Evolutionary conservation across 2,888 invertebrate species (phyloP).

Genomic region (Stomorhina lunata): DNA sequence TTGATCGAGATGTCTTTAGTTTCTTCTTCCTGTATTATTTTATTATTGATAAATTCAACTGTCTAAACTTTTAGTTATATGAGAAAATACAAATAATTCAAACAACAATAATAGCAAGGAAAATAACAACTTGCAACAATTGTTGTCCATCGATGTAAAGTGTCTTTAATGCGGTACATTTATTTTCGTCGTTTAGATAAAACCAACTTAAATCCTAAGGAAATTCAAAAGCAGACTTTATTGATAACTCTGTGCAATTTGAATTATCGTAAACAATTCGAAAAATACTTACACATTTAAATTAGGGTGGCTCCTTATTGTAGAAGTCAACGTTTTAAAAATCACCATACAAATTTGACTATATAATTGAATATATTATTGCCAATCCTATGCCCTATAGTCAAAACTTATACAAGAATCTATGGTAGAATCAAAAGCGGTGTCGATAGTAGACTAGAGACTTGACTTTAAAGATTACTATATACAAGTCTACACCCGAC

Average conservation of each 20-base stretch:
- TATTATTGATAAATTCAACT: conserved; percentile 42
- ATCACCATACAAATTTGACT: too few relatives aligned
- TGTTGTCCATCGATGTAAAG: conserved; percentile 15
- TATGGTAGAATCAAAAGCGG: too few relatives aligned
- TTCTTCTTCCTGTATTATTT: neutral
- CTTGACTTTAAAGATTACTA: too few relatives aligned
- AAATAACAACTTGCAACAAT: conserved; percentile 19
- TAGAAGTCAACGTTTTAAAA: too few relatives aligned
- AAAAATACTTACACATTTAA: neutral
- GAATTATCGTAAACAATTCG: conserved; percentile 28
- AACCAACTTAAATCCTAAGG: neutral
- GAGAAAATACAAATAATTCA: conserved; percentile 6
- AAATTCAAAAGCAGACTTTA: conserved; percentile 42
- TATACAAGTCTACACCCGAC: too few relatives aligned
- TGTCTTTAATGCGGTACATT: conserved; percentile 9
- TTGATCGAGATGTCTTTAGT: neutral
- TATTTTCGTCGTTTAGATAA: conserved; percentile 32
- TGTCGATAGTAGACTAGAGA: too few relatives aligned
- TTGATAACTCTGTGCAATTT: conserved; percentile 13
- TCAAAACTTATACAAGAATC: too few relatives aligned
- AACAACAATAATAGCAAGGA: neutral
- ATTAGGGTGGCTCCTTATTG: too few relatives aligned
- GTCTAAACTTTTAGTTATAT: conserved; percentile 30
- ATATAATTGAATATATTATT: too few relatives aligned
- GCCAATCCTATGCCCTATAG: too few relatives aligned